Conservation (phyloP, 2,797 vertebrate species). For the Crocidura indochinensis region DNA sequence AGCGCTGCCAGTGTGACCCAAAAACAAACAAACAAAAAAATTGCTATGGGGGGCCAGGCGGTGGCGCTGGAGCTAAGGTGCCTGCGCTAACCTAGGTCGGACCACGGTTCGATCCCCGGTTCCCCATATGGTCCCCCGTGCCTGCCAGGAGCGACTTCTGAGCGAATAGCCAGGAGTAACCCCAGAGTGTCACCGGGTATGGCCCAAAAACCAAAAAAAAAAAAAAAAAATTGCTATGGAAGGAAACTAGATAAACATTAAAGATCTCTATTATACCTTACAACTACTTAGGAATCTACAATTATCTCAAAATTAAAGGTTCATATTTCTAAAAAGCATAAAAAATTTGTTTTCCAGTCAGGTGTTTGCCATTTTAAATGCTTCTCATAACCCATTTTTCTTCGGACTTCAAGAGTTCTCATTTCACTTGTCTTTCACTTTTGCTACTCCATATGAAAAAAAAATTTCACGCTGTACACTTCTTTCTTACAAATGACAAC, state of each 20-base stretch:
- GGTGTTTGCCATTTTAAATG: slow-evolving; percentile 36
- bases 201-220: too few relatives aligned
- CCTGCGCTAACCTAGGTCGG: too few relatives aligned
- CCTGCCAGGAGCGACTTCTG: too few relatives aligned
- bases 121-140: too few relatives aligned
- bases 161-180: too few relatives aligned
- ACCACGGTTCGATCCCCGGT: too few relatives aligned
- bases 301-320: slow-evolving; percentile 37
- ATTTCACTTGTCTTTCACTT: slow-evolving; percentile 55
- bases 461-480: slow-evolving; percentile 3
- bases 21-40: not conserved
- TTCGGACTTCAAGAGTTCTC: slow-evolving; percentile 28
- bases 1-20: too few relatives aligned
- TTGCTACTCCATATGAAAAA: not conserved
- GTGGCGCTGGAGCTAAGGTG: too few relatives aligned
- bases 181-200: too few relatives aligned
- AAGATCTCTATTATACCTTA: slow-evolving; percentile 18
- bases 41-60: too few relatives aligned
- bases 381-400: slow-evolving; percentile 37
- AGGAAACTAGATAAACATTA: slow-evolving; percentile 2
- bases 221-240: not conserved
- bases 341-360: not conserved
- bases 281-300: not conserved
- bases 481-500: slow-evolving; percentile 40
- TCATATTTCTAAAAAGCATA: not conserved